These are phyloP conservation scores for Aethes cnicana DNA, from an alignment of 2,888 invertebrate species.

Conservation along the genomic window DNA sequence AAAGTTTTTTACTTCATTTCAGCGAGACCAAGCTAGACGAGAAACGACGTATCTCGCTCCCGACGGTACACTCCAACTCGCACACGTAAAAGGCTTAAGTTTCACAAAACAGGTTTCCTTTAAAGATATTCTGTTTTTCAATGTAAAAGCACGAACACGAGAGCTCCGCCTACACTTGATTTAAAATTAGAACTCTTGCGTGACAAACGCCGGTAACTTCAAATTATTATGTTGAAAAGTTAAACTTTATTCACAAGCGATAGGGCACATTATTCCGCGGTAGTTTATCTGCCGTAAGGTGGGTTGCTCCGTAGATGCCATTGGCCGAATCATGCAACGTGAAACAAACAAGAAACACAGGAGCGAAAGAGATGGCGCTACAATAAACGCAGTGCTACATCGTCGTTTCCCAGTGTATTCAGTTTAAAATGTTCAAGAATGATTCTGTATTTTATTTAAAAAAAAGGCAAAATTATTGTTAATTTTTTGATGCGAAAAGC, in stretches of 20 bases:
- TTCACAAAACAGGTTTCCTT: slow-evolving; percentile 78
- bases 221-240: slow-evolving; percentile 76
- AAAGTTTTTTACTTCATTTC: slow-evolving; percentile 80
- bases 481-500: slow-evolving; percentile 24
- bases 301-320: slow-evolving; percentile 79
- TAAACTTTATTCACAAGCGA: slow-evolving; percentile 76
- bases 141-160: slow-evolving; percentile 75
- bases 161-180: slow-evolving; percentile 82
- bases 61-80: slow-evolving; percentile 67
- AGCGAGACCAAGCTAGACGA: slow-evolving; percentile 48
- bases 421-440: slow-evolving; percentile 13
- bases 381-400: slow-evolving; percentile 38
- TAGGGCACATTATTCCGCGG: slow-evolving; percentile 76
- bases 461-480: neutral
- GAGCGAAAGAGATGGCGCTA: slow-evolving; percentile 71
- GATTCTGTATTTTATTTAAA: too few species aligned
- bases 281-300: slow-evolving; percentile 77
- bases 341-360: slow-evolving; percentile 78
- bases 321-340: slow-evolving; percentile 77
- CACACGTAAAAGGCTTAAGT: slow-evolving; percentile 79
- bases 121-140: slow-evolving; percentile 81
- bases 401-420: slow-evolving; percentile 35
- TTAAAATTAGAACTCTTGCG: slow-evolving; percentile 82
- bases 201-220: slow-evolving; percentile 81
- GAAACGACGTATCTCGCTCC: slow-evolving; percentile 69